phyloP scores from a whole-genome alignment of 2,797 vertebrate genomes.

The Helostoma temminkii region DNA sequence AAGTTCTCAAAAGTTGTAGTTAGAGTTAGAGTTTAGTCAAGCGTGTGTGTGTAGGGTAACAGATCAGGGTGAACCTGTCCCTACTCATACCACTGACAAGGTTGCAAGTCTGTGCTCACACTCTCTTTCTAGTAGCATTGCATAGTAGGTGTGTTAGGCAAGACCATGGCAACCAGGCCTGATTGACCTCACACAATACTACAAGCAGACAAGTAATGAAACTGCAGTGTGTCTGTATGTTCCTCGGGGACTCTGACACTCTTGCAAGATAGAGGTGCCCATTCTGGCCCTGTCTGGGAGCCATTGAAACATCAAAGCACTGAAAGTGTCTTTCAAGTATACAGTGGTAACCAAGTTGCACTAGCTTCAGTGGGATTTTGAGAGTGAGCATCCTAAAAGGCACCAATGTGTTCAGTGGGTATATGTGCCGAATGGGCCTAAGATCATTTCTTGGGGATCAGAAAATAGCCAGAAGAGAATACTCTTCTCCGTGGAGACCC shows the following conservation, averaged over 20 bases:
- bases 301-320: slow-evolving; percentile 19
- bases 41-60: too few species aligned
- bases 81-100: slow-evolving; percentile 4
- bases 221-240: background rate
- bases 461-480: slow-evolving; percentile 1
- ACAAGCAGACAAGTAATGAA: slow-evolving; percentile 21
- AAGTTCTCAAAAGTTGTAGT: too few species aligned
- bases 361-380: background rate
- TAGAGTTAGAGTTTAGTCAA: too few species aligned
- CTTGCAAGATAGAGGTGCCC: background rate
- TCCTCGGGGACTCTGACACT: slow-evolving; percentile 8
- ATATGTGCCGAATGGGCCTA: background rate
- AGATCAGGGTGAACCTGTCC: background rate
- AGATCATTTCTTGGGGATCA: slow-evolving; percentile 5
- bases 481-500: background rate
- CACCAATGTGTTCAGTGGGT: background rate
- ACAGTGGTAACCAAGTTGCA: slow-evolving; percentile 15
- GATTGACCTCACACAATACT: slow-evolving; percentile 33
- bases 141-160: background rate
- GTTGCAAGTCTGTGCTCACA: slow-evolving; percentile 7
- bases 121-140: background rate
- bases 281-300: background rate
- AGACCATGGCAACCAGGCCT: background rate
- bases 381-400: slow-evolving; percentile 2
- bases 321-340: slow-evolving; percentile 19